Base-by-base conservation (phyloP, 1,140 invertebrate genomes). In the Halyomorpha halys region DNA sequence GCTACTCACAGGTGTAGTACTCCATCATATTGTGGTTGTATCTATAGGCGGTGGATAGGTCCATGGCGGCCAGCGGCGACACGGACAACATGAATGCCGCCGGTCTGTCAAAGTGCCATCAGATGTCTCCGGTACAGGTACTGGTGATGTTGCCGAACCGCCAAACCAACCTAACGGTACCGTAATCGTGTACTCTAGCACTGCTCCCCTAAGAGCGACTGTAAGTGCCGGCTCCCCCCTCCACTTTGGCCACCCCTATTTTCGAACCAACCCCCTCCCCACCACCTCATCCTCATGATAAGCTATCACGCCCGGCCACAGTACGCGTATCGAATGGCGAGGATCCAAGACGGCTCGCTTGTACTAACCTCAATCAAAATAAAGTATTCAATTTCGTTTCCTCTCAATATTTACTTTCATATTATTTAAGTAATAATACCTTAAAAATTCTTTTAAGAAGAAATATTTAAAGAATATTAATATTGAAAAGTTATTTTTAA, bases 21-120 rank as follows among this genome's bases (percentile, higher is more conserved):
- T 96, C 92, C 92, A 96, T 95, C 91, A 96, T 95, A 76, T 94
- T 94, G 73, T 94, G 92, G 77, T 94, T 96, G 80, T 96, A 96
- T 73, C 92, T 83, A 74, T 96, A 95, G 67, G 91, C 91, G 67
- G 91, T 92, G 70, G 89, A 89, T 69, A 95, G 83, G 79, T 95
- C 91, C 85, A 95, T 91, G 62, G 71, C 71, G 25, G 71, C 69
- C 59, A 45, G 16, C 18, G 47, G 27, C 15, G 44, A 14, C 16
- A 44, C 25, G 44, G 34, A 25, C 44, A 23, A 30, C 25, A 44
- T 51, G 25, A 30, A 44, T 21, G 18, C 21, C 25, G 25, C 13
- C 34, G 59, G 21, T n/a, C 18, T 39, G 34, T 39, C 49, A 21
- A 6, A n/a, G 9, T 19, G 18, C 49, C 49, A 25, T 25, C 6